These are phyloP conservation scores for Ptilonorhynchus violaceus DNA, from an alignment of 2,113 vertebrate genomes.

Conservation along the genomic window DNA sequence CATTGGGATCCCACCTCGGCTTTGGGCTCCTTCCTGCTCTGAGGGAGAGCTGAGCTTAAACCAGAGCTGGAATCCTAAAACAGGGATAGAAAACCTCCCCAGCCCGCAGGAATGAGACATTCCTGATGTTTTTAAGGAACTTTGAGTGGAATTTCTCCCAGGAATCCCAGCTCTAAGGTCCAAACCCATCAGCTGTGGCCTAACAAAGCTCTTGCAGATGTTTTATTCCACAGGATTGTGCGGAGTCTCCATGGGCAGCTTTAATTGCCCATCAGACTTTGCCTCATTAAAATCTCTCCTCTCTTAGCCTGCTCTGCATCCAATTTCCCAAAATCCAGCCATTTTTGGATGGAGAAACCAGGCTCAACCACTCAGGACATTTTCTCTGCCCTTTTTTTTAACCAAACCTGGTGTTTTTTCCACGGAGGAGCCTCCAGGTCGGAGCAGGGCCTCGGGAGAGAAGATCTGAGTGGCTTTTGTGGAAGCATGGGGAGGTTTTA, in stretches of 20 bases:
- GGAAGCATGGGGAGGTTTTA: not conserved
- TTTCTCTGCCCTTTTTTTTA: not conserved
- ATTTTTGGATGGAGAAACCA: not conserved
- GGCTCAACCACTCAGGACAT: accelerated
- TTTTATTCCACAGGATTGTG: not conserved
- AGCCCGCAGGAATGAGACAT: not conserved
- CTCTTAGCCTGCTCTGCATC: not conserved
- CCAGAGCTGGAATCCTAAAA: not conserved
- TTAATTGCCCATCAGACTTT: not conserved
- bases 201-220: not conserved
- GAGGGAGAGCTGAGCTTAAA: not conserved
- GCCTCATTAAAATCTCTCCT: not conserved
- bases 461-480: not conserved
- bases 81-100: not conserved
- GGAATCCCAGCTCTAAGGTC: not conserved
- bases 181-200: not conserved
- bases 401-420: not conserved
- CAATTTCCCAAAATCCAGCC: not conserved
- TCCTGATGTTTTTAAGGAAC: not conserved
- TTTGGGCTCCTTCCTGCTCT: not conserved
- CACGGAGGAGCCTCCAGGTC: not conserved
- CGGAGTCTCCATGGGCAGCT: not conserved
- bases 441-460: not conserved
- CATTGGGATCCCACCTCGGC: not conserved
- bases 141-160: not conserved